A percentile compares a stretch with the other conserved stretches of the same genome.
Conservation (phyloP, 2,113 vertebrate genomes). For the Nesoenas mayeri region DNA sequence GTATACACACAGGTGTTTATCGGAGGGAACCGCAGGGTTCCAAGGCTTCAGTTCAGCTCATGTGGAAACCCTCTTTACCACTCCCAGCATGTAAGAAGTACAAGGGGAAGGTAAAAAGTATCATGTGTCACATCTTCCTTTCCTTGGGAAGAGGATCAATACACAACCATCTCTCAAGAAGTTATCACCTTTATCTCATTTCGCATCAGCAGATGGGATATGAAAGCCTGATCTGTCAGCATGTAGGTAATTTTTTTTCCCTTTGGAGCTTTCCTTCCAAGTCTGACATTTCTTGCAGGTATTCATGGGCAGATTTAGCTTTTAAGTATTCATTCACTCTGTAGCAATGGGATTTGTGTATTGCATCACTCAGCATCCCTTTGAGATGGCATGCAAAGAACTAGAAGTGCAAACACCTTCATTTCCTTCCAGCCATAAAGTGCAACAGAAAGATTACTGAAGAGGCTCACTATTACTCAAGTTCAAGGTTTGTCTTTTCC, state of each 20-base stretch:
- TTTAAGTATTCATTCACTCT: background rate
- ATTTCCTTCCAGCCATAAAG: background rate
- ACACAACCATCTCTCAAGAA: background rate
- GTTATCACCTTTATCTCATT: constrained; percentile 7
- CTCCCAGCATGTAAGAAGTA: background rate
- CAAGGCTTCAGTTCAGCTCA: background rate
- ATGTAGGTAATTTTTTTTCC: background rate
- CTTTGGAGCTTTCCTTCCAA: constrained; percentile 4
- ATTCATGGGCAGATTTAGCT: constrained; percentile 11
- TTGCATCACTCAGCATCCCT: constrained; percentile 15
- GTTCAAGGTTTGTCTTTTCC: background rate
- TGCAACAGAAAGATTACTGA: background rate
- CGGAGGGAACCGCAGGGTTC: background rate
- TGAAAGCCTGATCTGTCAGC: constrained; percentile 26
- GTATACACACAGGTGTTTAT: background rate
- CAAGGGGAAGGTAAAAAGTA: background rate
- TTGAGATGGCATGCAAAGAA: background rate
- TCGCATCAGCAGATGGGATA: constrained; percentile 5
- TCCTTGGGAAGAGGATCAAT: background rate
- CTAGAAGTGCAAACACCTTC: background rate
- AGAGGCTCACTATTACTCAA: background rate
- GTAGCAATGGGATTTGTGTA: background rate
- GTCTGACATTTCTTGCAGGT: background rate
- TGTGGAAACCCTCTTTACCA: background rate
- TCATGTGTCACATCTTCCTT: background rate